Percentiles rank a stretch among this genome's conserved stretches.
phyloP scores from a whole-genome alignment of 2,113 vertebrate species.

The Chaetodon auriga region DNA sequence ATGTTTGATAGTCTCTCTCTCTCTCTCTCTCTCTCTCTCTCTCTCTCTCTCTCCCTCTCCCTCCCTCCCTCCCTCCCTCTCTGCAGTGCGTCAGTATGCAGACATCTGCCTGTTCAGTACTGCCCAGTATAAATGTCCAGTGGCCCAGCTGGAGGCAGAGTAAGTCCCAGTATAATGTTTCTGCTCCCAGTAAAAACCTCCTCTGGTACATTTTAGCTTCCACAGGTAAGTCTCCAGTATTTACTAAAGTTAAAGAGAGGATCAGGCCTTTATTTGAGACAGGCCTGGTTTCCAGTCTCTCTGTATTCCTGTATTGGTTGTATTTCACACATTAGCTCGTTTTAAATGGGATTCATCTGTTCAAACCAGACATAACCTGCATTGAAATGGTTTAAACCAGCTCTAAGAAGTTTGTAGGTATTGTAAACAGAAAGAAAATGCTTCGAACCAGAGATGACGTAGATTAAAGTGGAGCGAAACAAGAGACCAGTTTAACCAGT shows the following conservation, averaged over 20 bases:
- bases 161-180: conserved; percentile 72
- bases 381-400: background rate
- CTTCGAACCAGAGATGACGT: background rate
- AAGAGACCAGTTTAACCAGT: no score
- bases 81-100: conserved; percentile 92
- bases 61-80: background rate
- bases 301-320: background rate
- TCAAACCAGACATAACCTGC: no score
- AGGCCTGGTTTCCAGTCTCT: background rate
- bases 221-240: no score
- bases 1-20: no score
- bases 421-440: background rate
- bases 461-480: background rate
- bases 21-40: no score
- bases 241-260: no score
- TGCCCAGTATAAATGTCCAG: conserved; percentile 94
- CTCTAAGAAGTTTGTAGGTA: background rate
- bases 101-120: conserved; percentile 97
- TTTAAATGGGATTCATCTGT: no score
- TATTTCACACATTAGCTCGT: background rate
- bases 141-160: conserved; percentile 92
- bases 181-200: background rate
- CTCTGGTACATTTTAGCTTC: no score
- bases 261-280: no score
- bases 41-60: no score